phyloP scores from a whole-genome alignment of 2,888 invertebrate species.

The Caenorhabditis auriculariae region DNA sequence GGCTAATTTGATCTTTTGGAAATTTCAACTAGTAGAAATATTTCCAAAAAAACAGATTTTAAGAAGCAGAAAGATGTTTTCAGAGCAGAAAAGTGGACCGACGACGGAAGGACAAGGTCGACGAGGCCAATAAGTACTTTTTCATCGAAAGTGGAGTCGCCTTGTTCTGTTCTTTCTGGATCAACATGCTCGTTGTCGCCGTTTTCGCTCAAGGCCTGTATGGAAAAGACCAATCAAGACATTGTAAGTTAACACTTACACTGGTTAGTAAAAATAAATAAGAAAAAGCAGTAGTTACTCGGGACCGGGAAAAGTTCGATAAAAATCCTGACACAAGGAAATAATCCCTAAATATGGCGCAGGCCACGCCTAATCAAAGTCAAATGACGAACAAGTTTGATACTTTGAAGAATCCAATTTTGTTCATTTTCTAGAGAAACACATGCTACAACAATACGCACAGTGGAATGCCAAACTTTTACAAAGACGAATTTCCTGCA shows the following conservation, averaged over 20 bases:
- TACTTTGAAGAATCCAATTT: too few species aligned
- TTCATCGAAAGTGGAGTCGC: slow-evolving; percentile 80
- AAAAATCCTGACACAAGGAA: too few species aligned
- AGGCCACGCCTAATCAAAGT: too few species aligned
- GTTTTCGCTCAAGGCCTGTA: slow-evolving; percentile 83
- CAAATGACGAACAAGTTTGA: too few species aligned
- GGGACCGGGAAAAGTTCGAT: too few species aligned
- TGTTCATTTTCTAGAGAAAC: slow-evolving; percentile 22
- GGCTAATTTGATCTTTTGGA: background rate
- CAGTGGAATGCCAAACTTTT: slow-evolving; percentile 53
- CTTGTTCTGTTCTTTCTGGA: slow-evolving; percentile 80
- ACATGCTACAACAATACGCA: slow-evolving; percentile 34
- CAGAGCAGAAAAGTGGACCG: slow-evolving; percentile 80
- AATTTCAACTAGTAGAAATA: background rate
- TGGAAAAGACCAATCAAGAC: slow-evolving; percentile 72
- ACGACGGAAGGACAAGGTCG: slow-evolving; percentile 74
- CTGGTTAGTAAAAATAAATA: background rate
- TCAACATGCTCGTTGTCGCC: slow-evolving; percentile 83
- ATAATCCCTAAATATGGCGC: too few species aligned
- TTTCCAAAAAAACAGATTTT: background rate
- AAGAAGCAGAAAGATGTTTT: slow-evolving; percentile 27
- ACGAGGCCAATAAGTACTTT: slow-evolving; percentile 83
- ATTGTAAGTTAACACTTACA: slow-evolving; percentile 46
- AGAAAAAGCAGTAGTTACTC: too few species aligned
- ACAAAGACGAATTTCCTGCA: slow-evolving; percentile 43